Conservation (phyloP, 2,888 invertebrate species). For the Brachycybe producta region DNA sequence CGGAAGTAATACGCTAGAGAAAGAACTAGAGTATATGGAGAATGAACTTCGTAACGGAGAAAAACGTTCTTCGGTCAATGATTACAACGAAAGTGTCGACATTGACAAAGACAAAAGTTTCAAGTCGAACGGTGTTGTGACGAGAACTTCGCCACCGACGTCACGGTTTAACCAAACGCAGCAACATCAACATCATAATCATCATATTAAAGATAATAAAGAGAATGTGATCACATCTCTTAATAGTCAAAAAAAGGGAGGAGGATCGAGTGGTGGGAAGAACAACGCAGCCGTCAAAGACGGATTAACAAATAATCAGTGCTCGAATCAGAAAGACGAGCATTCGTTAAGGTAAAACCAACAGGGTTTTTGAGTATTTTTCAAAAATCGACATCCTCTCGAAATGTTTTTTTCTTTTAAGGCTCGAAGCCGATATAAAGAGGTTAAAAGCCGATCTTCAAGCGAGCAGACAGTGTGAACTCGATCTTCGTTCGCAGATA, state of each 20-base stretch:
- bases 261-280: slow-evolving; percentile 27
- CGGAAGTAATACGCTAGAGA: slow-evolving; percentile 28
- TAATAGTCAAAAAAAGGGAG: background rate
- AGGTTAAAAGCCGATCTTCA: slow-evolving; percentile 58
- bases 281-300: slow-evolving; percentile 33
- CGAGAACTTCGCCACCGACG: background rate
- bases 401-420: slow-evolving; percentile 39
- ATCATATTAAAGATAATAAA: slow-evolving; percentile 7
- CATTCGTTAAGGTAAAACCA: slow-evolving; percentile 37
- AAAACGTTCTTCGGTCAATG: slow-evolving; percentile 33
- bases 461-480: slow-evolving; percentile 53
- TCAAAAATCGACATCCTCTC: no score
- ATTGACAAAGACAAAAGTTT: slow-evolving; percentile 36
- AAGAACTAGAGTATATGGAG: slow-evolving; percentile 40
- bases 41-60: slow-evolving; percentile 20
- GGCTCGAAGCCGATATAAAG: slow-evolving; percentile 58
- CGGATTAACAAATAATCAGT: slow-evolving; percentile 23
- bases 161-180: slow-evolving; percentile 24
- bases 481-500: slow-evolving; percentile 56
- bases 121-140: slow-evolving; percentile 27
- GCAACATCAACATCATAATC: slow-evolving; percentile 15
- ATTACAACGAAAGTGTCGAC: slow-evolving; percentile 39
- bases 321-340: slow-evolving; percentile 34
- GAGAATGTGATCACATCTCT: slow-evolving; percentile 4
- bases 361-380: background rate